Base-by-base conservation (phyloP, 2,797 vertebrate genomes). In the Pelochelys cantorii region DNA sequence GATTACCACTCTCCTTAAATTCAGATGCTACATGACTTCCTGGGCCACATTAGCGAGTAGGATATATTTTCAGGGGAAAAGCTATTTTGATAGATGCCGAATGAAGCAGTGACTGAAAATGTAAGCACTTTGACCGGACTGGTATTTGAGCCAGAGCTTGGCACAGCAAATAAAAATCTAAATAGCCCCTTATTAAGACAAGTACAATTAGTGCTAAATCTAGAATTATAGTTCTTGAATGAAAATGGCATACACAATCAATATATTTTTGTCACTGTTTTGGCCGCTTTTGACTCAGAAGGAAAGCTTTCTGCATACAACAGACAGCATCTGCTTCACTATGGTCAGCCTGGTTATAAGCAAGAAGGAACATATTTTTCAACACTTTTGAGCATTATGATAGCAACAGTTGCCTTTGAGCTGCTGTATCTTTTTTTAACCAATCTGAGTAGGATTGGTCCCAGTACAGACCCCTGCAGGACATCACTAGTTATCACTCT, bases 301-400 rank as follows among this genome's bases (percentile, higher is more conserved):
- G 91, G 89, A 90, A 48, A 92, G 11, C 22, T 85, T 78, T 95
- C 83, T 80, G 80, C 93, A 85, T 29, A 83, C 80, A 81, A 56
- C 74, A 80, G 57, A 88, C 85, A 92, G 74, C 84, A 87, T 95
- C 92, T 84, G 20, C 91, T 94, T 92, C 94, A 88, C 89, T 94
- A 91, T 92, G 91, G 90, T 62, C 54, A 80, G 95, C 31, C 92
- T 93, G 83, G 81, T 94, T 94, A 91, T 92, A 97, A 95, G 90
- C 83, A 94, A 94, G 96, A 95, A 95, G 87, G 89, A 89, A 48
- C 6, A 27, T 95, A 85, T 87, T 95, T 96, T 96, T 97, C 95
- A 97, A 95, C 86, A 93, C 95, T 95, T 92, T 27, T 82, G 81
- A 95, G 87, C 92, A 90, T 94, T 94, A 93, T 92, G 83, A 93